Evolutionary conservation across 2,888 invertebrate genomes (phyloP), one percentile per base, ranked within the genome.

Genomic region (Sipunculus nudus): DNA sequence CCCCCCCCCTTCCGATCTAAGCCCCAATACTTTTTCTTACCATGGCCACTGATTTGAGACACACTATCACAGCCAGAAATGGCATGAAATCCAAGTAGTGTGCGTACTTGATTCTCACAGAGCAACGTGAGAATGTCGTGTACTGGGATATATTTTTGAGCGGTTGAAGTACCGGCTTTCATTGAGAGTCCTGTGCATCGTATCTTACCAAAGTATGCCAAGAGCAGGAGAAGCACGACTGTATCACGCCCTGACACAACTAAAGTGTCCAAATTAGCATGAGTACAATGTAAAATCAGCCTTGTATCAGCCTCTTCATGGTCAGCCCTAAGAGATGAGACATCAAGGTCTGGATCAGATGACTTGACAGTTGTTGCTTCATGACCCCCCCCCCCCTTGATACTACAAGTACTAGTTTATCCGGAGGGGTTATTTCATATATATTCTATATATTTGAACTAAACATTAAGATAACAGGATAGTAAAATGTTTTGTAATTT

Each of bases 261-360:
- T 21, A 53, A 29, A 32, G 28, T 55, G 23, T 28, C 29, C 10
- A 25, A 13, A 47, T 21, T 8, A 21, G 10, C 10, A 28, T 47
- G 43, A 8, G 19, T 43, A 19, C 16, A 10, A 19, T 48, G 53
- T 31, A 53, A 23, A 45, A 52, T 52, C 41, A 52, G 16, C 19
- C 32, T 6, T n/a, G 53, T 53, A 28, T 53, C 28, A n/a, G 47
- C 53, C 32, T 53, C 53, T 32, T 53, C 45, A 28, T 53, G 53
- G 25, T 45, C n/a, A 10, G 47, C 8, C 19, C 26, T 19, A 10
- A 47, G 19, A 10, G 10, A 25, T 21, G 23, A 26, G 21, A 45
- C 26, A 16, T 53, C 53, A n/a, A 53, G 23, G n/a, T 49, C 47
- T 8, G 47, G 40, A 21, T 49, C 25, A 8, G 53, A 53, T 45